Evolutionary conservation across 2,113 vertebrate genomes (phyloP).

Genomic region (Panthera tigris): DNA sequence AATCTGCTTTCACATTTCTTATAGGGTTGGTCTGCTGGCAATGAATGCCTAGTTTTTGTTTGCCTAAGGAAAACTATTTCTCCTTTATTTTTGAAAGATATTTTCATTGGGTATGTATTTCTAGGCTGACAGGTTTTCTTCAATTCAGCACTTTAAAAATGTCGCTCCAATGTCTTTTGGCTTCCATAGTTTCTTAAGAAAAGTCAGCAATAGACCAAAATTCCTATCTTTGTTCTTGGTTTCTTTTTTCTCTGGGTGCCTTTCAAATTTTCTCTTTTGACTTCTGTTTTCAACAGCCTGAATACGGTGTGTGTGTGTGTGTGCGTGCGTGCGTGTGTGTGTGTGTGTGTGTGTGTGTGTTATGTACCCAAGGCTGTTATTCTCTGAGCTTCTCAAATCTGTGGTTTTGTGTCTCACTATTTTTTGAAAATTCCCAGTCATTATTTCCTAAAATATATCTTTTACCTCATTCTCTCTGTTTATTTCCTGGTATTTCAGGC

Average conservation of each 20-base stretch:
- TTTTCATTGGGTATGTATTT: not conserved
- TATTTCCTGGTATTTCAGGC: not conserved
- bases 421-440: not conserved
- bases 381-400: not conserved
- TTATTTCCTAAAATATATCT: slow-evolving; percentile 30
- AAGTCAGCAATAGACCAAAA: not conserved
- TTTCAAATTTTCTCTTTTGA: not conserved
- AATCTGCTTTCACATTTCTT: slow-evolving; percentile 10
- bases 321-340: not conserved
- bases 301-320: not conserved
- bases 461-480: not conserved
- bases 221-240: not conserved
- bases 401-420: not conserved
- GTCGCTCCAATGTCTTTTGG: not conserved
- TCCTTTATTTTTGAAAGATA: not conserved
- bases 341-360: not conserved
- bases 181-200: not conserved
- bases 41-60: not conserved
- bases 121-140: not conserved
- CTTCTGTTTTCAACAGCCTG: not conserved
- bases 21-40: not conserved
- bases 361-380: not conserved
- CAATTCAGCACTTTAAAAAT: not conserved
- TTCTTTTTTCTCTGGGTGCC: not conserved
- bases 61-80: not conserved